A percentile compares a stretch with the other conserved stretches of the same genome.
These are phyloP conservation scores for Ormyrus pomaceus DNA, from an alignment of 2,888 invertebrate species.

Conservation along the genomic window DNA sequence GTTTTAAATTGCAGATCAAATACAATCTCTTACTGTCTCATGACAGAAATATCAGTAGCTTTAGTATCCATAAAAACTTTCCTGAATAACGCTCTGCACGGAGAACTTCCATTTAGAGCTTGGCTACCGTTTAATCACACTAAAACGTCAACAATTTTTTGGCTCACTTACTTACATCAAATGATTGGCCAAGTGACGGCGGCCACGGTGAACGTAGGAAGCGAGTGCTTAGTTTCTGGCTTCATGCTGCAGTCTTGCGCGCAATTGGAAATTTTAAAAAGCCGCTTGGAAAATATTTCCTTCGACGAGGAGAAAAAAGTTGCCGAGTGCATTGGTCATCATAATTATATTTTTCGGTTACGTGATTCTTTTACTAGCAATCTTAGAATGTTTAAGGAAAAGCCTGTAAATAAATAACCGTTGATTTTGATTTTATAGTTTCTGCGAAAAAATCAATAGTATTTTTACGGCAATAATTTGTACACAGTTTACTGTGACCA, in stretches of 20 bases:
- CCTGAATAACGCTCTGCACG: neutral
- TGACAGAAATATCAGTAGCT: slow-evolving; percentile 18
- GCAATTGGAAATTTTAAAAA: slow-evolving; percentile 13
- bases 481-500: slow-evolving; percentile 18
- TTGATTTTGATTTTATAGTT: neutral
- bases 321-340: neutral
- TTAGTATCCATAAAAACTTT: neutral
- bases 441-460: neutral
- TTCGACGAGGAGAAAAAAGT: neutral
- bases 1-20: slow-evolving; percentile 1
- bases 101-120: slow-evolving; percentile 1
- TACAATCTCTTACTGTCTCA: neutral
- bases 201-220: slow-evolving; percentile 11
- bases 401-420: neutral
- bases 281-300: neutral
- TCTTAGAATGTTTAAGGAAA: neutral
- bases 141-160: neutral
- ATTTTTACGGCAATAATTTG: neutral
- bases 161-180: slow-evolving; percentile 20
- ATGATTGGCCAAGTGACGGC: slow-evolving; percentile 17
- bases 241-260: slow-evolving; percentile 18
- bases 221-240: slow-evolving; percentile 11
- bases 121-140: neutral
- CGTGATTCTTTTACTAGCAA: neutral
- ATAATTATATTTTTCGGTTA: slow-evolving; percentile 2